Base-by-base conservation (phyloP, 2,113 vertebrate species). In the Typhlomys cinereus region DNA sequence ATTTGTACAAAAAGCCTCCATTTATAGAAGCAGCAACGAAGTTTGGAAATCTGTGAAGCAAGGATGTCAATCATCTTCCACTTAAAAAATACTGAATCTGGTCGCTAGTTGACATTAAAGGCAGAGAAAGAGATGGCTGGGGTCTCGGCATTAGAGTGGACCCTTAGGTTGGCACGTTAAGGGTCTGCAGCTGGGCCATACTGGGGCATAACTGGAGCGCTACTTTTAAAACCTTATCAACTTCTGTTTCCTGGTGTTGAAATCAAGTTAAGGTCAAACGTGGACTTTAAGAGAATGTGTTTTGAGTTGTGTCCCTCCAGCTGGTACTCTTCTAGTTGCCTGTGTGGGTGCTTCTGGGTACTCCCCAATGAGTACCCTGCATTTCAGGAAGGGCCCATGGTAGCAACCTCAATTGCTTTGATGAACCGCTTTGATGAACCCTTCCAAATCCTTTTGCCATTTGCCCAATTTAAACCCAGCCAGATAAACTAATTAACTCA, bases 401-500 rank as follows among this genome's bases (percentile, higher is more conserved):
- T 13, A 15, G 41, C 34, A 14, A 20, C 52, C 52, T 17, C 14
- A 36, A 88, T 84, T 88, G 41, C 80, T 86, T 41, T 80, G 57
- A 84, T 61, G 57, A 52, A 31, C 27, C 62, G 41, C 80, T 86
- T 41, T 80, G 57, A 84, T 61, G 57, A 52, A 31, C 27, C 62
- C 10, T 89, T 89, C 50, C 39, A 27, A 89, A 78, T 78, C 91
- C 88, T 76, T 80, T 34, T 6, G 59, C 70, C 67, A 62, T 91
- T 94, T 91, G 79, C 79, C 79, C 86, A 88, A 7, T 92, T 84
- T 93, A 93, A 80, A 61, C 48, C 85, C 83, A 86, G 87, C 44
- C 87, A 81, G 54, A 69, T 79, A 82, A 89, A 71, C 83, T 84
- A 92, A 93, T 95, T 96, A 80, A 89, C 92, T 96, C 75, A 71